Base-by-base conservation (phyloP, 2,797 vertebrate species). In the Hybognathus amarus region DNA sequence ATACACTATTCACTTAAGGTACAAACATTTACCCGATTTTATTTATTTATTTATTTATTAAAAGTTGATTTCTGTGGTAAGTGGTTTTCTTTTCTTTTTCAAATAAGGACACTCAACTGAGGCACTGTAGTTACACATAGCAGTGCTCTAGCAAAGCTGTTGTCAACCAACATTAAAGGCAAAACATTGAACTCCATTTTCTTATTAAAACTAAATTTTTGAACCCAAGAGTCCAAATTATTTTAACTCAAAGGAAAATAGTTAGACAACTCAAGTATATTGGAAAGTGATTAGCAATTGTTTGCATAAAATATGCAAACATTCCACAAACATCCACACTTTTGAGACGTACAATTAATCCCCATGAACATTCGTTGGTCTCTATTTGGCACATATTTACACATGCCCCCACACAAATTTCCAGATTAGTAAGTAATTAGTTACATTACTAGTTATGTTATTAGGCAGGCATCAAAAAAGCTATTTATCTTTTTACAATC, bases 1-100 rank as follows among this genome's bases (percentile, higher is more conserved):
- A 80, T 79, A 80, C 75, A 73, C 47, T 59, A 68, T 66, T 38
- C 64, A 63, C 40, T 40, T 80, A 80, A 87, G 84, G 84, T 64
- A 47, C 5, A 63, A 77, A 77, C 59, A 77, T 64, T 47, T 64
- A 42, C 59, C 18, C 33, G 40, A 64, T 30, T 30, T 30, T 30
- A 30, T 30, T 30, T 30, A 30, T 30, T 30, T 30, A 30, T 30
- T 30, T 30, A 30, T 30, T 30, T 30, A 30, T 30, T 30, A 64
- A 47, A 77, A 47, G 40, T 63, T 13, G 1, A 27, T 40, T 59
- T 59, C 0, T 75, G 40, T 75, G 15, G 22, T 68, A 2, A 68
- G 38, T 42, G 67, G n/a, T 42, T 5, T 63, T n/a, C 47, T 45
- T n/a, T 61, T 45, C 38, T 30, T 70, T 30, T 30, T 30, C 13